Percentiles rank a stretch among this genome's conserved stretches.
Conservation (phyloP, 2,888 invertebrate genomes). For the Cacoxenus indagator region DNA sequence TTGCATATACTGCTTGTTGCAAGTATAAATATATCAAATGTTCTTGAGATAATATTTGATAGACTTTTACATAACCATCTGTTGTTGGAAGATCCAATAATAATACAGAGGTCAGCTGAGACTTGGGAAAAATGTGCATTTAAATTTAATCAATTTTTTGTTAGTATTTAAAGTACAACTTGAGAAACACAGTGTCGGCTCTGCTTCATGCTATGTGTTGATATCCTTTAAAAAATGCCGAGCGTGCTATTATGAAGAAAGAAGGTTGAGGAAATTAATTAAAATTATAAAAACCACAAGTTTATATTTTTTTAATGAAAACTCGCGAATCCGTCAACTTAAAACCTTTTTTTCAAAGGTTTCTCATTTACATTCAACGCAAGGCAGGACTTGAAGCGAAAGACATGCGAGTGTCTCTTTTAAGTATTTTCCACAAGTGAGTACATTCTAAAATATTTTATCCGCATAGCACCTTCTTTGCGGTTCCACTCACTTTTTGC, state of each 20-base stretch:
- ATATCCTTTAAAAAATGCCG: too few species aligned
- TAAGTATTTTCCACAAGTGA: background rate
- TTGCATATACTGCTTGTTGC: slow-evolving; percentile 5
- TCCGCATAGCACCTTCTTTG: slow-evolving; percentile 19
- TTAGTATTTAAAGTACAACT: too few species aligned
- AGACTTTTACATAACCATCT: slow-evolving; percentile 19
- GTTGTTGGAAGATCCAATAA: background rate
- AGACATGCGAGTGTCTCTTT: too few species aligned
- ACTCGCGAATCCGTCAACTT: background rate
- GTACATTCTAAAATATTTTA: slow-evolving; percentile 12
- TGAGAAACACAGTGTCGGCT: too few species aligned
- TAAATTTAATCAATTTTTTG: too few species aligned
- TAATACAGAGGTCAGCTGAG: background rate
- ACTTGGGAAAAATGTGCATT: too few species aligned
- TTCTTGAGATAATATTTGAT: slow-evolving; percentile 59
- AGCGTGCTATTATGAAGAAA: too few species aligned
- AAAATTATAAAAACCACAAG: background rate
- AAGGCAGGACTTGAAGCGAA: too few species aligned
- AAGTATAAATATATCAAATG: slow-evolving; percentile 48
- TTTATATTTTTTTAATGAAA: background rate
- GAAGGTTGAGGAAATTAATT: slow-evolving; percentile 1
- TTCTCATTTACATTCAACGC: too few species aligned
- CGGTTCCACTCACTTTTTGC: background rate
- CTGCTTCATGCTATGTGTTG: too few species aligned
- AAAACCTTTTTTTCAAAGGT: too few species aligned